Evolutionary conservation across 2,797 vertebrate genomes (phyloP), one percentile per base, ranked within the genome.

Genomic region (Thaleichthys pacificus): DNA sequence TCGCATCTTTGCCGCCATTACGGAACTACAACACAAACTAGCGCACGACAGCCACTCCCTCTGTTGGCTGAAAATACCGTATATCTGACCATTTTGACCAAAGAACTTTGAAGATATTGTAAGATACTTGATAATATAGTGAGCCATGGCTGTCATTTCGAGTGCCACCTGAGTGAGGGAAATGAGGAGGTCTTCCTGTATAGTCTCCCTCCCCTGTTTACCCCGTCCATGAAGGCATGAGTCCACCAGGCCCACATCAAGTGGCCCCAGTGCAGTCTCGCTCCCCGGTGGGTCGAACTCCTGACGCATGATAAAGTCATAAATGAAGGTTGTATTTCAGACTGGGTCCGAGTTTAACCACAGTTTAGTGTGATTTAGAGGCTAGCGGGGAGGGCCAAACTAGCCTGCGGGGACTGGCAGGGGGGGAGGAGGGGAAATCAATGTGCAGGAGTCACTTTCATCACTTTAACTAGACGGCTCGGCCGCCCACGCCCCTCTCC

Each of bases 381-480:
- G 76, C 56, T 5, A 67, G 71, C 32, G 26, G 74, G 72, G 38
- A 68, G 49, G 61, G 67, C 66, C 81, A 73, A 83, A 86, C 76
- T 60, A 77, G 83, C 75, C 86, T 68, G 62, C 56, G 35, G 85
- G 85, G 84, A 38, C 35, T 5, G 14, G 7, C 22, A 86, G 74
- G 67, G 30, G 67, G 30, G 82, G 87, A 89, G 26, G 79, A 89
- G 85, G 74, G 82, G 80, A 92, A 94, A 93, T 93, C 92, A 87
- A 94, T 93, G 89, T 51, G 67, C 26, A 38, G 56, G 76, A 88
- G 90, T 91, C 91, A 89, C 88, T 88, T 94, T 91, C 87, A 93
- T 94, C 92, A 93, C 90, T 91, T 91, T 93, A 93, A 93, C 92
- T 90, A 92, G 90, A 83, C 68, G 51, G 84, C 78, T 51, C 78